These are phyloP conservation scores for Diachasma alloeum DNA, from an alignment of 1,140 invertebrate genomes.

Conservation along the genomic window DNA sequence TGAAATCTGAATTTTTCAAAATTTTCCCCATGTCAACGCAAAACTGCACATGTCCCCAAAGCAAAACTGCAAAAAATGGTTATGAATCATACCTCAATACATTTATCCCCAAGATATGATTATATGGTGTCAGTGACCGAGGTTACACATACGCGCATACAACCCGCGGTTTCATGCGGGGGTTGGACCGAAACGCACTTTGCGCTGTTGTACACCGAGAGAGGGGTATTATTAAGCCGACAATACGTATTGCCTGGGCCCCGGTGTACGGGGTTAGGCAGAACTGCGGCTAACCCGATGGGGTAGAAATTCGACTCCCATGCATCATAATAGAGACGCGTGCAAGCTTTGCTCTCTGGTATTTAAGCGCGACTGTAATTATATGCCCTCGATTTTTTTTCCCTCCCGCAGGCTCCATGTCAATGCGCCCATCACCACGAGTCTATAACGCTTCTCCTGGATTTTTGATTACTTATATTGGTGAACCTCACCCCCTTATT, in stretches of 20 bases:
- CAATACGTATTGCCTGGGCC: slow-evolving; percentile 43
- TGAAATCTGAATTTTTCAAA: background rate
- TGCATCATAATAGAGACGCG: slow-evolving; percentile 52
- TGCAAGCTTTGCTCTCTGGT: slow-evolving; percentile 46
- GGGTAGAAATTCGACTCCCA: slow-evolving; percentile 59
- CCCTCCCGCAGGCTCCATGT: background rate
- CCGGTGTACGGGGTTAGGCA: background rate
- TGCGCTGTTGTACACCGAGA: slow-evolving; percentile 25
- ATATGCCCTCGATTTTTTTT: slow-evolving; percentile 34
- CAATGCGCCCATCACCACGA: background rate
- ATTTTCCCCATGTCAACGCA: no score
- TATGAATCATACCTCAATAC: slow-evolving; percentile 18
- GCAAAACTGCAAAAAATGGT: background rate
- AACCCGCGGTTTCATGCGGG: slow-evolving; percentile 18
- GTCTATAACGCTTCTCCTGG: background rate
- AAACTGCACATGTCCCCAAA: no score
- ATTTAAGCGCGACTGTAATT: slow-evolving; percentile 54
- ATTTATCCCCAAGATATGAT: slow-evolving; percentile 48
- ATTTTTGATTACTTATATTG: background rate
- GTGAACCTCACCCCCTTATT: background rate
- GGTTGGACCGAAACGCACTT: slow-evolving; percentile 42
- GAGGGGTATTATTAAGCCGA: slow-evolving; percentile 55
- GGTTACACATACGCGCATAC: slow-evolving; percentile 27
- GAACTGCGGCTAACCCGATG: slow-evolving; percentile 47
- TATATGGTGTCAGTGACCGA: slow-evolving; percentile 54